Evolutionary conservation across 2,113 vertebrate genomes (phyloP).

Genomic region (Pimephales promelas): DNA sequence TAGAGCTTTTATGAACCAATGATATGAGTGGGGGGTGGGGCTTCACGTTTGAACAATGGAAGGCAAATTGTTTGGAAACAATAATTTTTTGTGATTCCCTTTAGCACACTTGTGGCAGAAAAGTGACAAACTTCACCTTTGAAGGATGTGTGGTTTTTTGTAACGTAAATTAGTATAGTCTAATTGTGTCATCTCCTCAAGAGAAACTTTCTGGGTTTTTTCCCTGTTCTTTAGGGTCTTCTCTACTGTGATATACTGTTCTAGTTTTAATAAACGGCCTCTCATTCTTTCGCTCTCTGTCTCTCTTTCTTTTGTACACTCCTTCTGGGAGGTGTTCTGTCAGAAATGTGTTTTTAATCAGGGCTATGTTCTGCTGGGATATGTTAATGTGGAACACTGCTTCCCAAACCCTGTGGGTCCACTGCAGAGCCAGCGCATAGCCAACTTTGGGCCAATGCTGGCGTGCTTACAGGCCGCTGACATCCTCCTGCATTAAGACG

Average conservation of each 20-base stretch:
- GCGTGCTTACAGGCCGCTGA: background rate
- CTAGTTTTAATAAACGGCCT: slow-evolving; percentile 2
- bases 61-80: background rate
- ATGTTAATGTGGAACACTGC: slow-evolving; percentile 58
- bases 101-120: background rate
- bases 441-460: slow-evolving; percentile 32
- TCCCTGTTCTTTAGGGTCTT: background rate
- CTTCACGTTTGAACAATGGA: background rate
- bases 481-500: slow-evolving; percentile 32
- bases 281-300: slow-evolving; percentile 4
- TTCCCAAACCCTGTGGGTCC: slow-evolving; percentile 59
- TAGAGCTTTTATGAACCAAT: background rate
- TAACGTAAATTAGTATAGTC: background rate
- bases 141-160: background rate
- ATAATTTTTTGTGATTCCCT: background rate
- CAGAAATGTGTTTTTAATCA: slow-evolving; percentile 68
- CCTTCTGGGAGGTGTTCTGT: slow-evolving; percentile 41
- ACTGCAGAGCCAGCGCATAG: slow-evolving; percentile 45
- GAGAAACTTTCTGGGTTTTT: background rate
- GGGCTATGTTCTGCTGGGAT: slow-evolving; percentile 58
- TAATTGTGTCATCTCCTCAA: slow-evolving; percentile 6
- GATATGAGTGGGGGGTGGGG: background rate
- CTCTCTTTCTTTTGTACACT: slow-evolving; percentile 1
- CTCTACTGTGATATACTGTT: slow-evolving; percentile 19
- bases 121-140: background rate